phyloP scores from a whole-genome alignment of 2,888 invertebrate species.

The Diarsia dahlii region DNA sequence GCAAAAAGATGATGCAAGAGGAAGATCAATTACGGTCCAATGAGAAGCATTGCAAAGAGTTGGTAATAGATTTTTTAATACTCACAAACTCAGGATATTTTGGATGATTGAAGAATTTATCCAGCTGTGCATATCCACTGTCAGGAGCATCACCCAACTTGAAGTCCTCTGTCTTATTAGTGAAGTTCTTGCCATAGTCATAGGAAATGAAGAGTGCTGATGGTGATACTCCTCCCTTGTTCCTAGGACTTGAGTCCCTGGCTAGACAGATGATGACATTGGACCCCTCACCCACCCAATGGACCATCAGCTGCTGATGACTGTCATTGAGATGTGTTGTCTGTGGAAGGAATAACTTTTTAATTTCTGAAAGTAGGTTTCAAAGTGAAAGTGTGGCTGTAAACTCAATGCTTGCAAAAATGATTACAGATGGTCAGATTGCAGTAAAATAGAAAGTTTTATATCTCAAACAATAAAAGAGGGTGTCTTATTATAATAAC shows the following conservation, averaged over 20 bases:
- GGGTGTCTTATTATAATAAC: neutral
- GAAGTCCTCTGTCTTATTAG: constrained; percentile 93
- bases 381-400: constrained; percentile 48
- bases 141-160: constrained; percentile 87
- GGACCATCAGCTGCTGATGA: constrained; percentile 97
- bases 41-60: neutral
- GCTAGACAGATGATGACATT: constrained; percentile 97
- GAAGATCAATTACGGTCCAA: neutral
- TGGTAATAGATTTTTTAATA: constrained; percentile 66
- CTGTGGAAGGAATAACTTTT: constrained; percentile 85
- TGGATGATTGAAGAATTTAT: constrained; percentile 96
- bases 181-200: constrained; percentile 96
- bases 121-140: constrained; percentile 93
- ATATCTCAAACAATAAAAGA: neutral
- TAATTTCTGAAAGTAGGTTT: constrained; percentile 35
- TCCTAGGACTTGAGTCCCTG: constrained; percentile 92
- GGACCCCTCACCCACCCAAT: constrained; percentile 97
- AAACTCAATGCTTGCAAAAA: constrained; percentile 30
- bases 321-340: constrained; percentile 95
- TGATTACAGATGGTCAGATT: constrained; percentile 17
- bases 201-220: constrained; percentile 96
- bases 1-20: neutral
- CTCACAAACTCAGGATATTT: constrained; percentile 95
- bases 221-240: constrained; percentile 91
- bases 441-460: constrained; percentile 39